phyloP scores from a whole-genome alignment of 2,797 vertebrate species.

The Rhinophrynus dorsalis region DNA sequence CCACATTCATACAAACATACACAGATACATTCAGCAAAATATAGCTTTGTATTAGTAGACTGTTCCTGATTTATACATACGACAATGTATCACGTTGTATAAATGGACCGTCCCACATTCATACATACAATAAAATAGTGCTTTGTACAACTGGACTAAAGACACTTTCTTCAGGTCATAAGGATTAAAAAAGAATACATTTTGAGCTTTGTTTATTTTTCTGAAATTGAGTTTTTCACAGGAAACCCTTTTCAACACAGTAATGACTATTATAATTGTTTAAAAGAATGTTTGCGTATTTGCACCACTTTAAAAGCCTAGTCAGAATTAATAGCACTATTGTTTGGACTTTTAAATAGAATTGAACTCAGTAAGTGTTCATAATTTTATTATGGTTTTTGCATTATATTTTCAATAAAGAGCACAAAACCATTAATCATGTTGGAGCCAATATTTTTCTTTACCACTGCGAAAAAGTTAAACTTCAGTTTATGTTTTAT shows the following conservation, averaged over 20 bases:
- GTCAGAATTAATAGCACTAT: background rate
- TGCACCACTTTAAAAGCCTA: background rate
- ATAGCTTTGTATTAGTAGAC: too few relatives aligned
- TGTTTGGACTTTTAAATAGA: constrained; percentile 4
- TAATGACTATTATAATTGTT: constrained; percentile 5
- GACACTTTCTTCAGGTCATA: too few relatives aligned
- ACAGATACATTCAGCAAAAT: too few relatives aligned
- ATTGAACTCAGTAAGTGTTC: constrained; percentile 12
- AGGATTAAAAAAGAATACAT: too few relatives aligned
- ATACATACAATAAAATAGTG: too few relatives aligned
- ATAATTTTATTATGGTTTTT: constrained; percentile 2
- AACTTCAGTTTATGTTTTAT: constrained; percentile 21
- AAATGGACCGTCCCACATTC: too few relatives aligned
- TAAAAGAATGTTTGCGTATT: constrained; percentile 1
- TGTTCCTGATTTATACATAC: too few relatives aligned
- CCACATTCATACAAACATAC: too few relatives aligned
- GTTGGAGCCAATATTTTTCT: background rate
- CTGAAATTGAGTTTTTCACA: background rate
- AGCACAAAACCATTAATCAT: constrained; percentile 25
- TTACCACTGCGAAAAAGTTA: constrained; percentile 9
- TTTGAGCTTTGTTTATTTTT: too few relatives aligned
- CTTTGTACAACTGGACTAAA: too few relatives aligned
- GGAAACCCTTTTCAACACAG: background rate
- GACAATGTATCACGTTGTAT: too few relatives aligned
- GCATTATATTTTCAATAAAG: constrained; percentile 2